Conservation (phyloP, 2,797 vertebrate species). For the Tiaroga cobitis region DNA sequence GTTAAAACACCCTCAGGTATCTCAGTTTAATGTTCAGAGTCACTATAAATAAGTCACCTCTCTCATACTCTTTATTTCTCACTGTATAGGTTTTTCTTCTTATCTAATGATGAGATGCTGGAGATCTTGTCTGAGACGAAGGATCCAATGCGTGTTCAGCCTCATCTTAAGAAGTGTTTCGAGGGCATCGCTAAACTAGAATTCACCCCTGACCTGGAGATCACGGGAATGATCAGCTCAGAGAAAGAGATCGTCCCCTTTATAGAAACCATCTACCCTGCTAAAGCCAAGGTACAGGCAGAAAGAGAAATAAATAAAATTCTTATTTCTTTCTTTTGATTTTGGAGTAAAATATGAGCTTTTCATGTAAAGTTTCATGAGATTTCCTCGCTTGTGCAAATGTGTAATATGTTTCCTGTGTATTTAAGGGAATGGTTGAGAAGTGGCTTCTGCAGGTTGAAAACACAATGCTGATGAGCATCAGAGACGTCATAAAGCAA, state of each 20-base stretch:
- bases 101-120: slow-evolving; percentile 92
- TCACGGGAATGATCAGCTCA: slow-evolving; percentile 91
- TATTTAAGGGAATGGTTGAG: slow-evolving; percentile 91
- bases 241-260: slow-evolving; percentile 89
- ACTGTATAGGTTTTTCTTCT: slow-evolving; percentile 88
- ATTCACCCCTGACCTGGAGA: slow-evolving; percentile 83
- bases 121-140: slow-evolving; percentile 95
- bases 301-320: not conserved
- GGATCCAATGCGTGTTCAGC: slow-evolving; percentile 91
- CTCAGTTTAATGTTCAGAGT: not conserved
- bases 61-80: not conserved
- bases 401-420: not conserved
- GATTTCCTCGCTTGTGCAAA: not conserved
- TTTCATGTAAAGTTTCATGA: not conserved
- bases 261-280: slow-evolving; percentile 81
- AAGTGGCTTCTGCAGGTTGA: slow-evolving; percentile 94
- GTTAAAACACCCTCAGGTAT: not conserved
- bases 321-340: not conserved
- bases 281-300: slow-evolving; percentile 79
- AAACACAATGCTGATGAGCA: slow-evolving; percentile 84
- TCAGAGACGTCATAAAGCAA: slow-evolving; percentile 81
- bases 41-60: not conserved
- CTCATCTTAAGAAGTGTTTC: slow-evolving; percentile 95
- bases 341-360: not conserved
- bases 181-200: slow-evolving; percentile 91